A percentile compares a stretch with the other conserved stretches of the same genome.
Evolutionary conservation across 2,888 invertebrate species (phyloP).

Genomic region (Lycophotia porphyrea): DNA sequence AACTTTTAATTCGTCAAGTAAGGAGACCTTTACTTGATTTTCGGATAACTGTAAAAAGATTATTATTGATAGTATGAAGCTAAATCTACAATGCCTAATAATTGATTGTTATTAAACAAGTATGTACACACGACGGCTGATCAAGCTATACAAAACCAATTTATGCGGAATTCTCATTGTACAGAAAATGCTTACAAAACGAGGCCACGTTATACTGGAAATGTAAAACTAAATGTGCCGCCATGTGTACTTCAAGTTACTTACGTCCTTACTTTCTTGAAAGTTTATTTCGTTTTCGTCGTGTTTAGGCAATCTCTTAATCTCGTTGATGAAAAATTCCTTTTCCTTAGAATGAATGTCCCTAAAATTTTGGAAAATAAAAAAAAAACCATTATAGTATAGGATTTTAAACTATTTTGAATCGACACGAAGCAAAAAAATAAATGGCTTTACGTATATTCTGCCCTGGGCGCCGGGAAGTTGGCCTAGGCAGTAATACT

Average conservation of each 20-base stretch:
- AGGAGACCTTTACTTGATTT: slow-evolving; percentile 51
- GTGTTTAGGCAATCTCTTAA: slow-evolving; percentile 67
- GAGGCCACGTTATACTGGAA: too few relatives aligned
- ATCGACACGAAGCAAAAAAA: background rate
- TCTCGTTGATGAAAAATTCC: slow-evolving; percentile 87
- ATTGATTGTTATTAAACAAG: background rate
- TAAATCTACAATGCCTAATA: background rate
- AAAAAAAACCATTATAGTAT: background rate
- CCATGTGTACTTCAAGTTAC: too few relatives aligned
- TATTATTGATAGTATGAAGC: background rate
- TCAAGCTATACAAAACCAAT: too few relatives aligned
- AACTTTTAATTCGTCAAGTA: slow-evolving; percentile 67
- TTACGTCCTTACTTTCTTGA: slow-evolving; percentile 63
- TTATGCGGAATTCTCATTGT: too few relatives aligned
- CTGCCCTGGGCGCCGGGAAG: background rate
- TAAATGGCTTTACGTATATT: background rate
- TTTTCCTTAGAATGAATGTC: slow-evolving; percentile 89
- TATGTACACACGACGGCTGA: too few relatives aligned
- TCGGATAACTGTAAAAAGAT: slow-evolving; percentile 33
- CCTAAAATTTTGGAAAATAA: slow-evolving; percentile 60
- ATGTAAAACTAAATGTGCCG: too few relatives aligned
- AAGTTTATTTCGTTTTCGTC: slow-evolving; percentile 79
- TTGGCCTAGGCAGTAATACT: background rate
- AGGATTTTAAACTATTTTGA: background rate
- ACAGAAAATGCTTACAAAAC: too few relatives aligned